Evolutionary conservation across 1,140 invertebrate genomes (phyloP), one percentile per base, ranked within the genome.

Genomic region (Druon quercuslanigerum): DNA sequence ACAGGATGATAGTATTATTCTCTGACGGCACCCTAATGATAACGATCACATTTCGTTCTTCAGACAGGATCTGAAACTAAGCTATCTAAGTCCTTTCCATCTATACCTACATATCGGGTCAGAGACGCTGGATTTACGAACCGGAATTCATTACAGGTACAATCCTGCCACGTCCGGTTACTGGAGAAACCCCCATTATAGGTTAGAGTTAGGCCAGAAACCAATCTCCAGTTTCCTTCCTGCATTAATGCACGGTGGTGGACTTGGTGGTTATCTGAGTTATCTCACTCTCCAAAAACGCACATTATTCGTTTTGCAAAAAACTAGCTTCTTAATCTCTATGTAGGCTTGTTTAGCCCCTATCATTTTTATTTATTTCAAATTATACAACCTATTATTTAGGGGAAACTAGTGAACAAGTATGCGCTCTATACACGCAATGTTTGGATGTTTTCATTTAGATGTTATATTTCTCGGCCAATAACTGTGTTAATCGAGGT

Each of bases 81-180:
- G 56, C 56, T 57, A 9, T 57, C 56, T 13, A 57, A 57, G 25
- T 57, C 56, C 56, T 20, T 57, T 11, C 19, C 56, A 57, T 57
- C 56, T 25, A 57, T 57, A 57, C 13, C 56, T 14, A 25, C 19
- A 25, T 57, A 57, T 20, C 19, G 19, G 6, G 56, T 25, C 56
- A 57, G 11, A 20, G 20, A 13, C 40, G 40, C 56, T 57, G 51
- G 51, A 72, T 73, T 77, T 77, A 80, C 79, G 78, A 80, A 56
- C 52, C 75, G 73, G 79, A 80, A 82, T 82, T 80, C 75, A 82
- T 82, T 80, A 80, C 79, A 72, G 51, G 66, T 71, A 73, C 50
- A 74, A 82, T 82, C 72, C 70, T 60, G 71, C 77, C 60, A 54
- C 56, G 79, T 71, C 66, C 50, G 57, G 71, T 56, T 51, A 54